These are phyloP conservation scores for Acipenser ruthenus DNA, from an alignment of 2,797 vertebrate species.

Conservation along the genomic window DNA sequence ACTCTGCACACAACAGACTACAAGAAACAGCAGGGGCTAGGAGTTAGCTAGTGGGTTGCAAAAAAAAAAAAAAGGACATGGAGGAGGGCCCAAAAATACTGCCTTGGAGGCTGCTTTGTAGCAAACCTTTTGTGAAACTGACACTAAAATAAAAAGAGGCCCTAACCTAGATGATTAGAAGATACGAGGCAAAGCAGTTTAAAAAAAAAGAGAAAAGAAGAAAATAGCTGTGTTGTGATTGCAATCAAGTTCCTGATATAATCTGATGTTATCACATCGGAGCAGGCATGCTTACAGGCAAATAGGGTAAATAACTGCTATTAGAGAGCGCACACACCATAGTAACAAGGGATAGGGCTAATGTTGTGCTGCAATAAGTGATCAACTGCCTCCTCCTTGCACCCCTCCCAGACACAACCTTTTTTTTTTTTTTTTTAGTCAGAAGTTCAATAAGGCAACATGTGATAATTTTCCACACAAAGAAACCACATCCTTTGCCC, in stretches of 20 bases:
- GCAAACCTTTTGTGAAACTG: conserved; percentile 22
- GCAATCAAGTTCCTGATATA: conserved; percentile 41
- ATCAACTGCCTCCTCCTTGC: too few species aligned
- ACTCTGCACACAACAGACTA: conserved; percentile 35
- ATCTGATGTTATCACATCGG: conserved; percentile 42
- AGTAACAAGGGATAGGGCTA: too few species aligned
- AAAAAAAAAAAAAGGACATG: conserved; percentile 22
- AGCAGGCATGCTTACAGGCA: conserved; percentile 53
- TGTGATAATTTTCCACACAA: conserved; percentile 47
- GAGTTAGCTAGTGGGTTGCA: conserved; percentile 44
- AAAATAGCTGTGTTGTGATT: conserved; percentile 33
- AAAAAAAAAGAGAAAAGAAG: conserved; percentile 15
- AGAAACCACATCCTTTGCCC: conserved; percentile 57
- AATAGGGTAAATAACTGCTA: conserved; percentile 52
- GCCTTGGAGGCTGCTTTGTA: conserved; percentile 12
- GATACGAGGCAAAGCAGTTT: background rate
- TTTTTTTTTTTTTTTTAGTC: conserved; percentile 20
- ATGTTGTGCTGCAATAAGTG: too few species aligned
- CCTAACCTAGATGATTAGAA: background rate
- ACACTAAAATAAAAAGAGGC: conserved; percentile 2
- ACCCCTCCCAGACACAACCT: conserved; percentile 34
- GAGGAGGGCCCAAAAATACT: background rate
- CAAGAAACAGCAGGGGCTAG: conserved; percentile 46
- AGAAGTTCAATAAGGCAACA: conserved; percentile 34
- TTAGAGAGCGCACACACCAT: conserved; percentile 17